phyloP scores from a whole-genome alignment of 2,888 invertebrate genomes.

The Drymonia ruficornis region DNA sequence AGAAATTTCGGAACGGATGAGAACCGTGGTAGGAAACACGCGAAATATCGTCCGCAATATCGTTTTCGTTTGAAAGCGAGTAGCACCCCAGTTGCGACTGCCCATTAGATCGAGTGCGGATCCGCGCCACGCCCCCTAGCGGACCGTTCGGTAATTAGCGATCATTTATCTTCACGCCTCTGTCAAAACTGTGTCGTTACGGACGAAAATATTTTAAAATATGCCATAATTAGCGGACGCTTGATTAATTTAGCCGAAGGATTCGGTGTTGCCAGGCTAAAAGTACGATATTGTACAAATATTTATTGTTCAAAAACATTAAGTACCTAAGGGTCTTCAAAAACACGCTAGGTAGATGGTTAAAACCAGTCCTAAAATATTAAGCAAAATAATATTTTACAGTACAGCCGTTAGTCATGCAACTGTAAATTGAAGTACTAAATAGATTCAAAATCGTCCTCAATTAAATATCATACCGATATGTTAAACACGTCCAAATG shows the following conservation, averaged over 20 bases:
- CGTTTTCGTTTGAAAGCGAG: too few species aligned
- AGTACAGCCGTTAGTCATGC: not conserved
- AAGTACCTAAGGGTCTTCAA: too few species aligned
- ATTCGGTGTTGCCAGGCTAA: conserved; percentile 28
- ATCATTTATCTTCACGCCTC: conserved; percentile 77
- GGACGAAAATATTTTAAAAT: conserved; percentile 73
- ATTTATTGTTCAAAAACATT: too few species aligned
- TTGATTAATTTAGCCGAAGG: conserved; percentile 69
- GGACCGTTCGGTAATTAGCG: conserved; percentile 66
- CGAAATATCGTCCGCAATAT: too few species aligned
- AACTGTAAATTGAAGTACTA: not conserved
- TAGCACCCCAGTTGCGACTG: conserved; percentile 35
- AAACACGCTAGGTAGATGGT: too few species aligned
- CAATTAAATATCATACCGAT: not conserved
- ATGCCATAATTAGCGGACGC: conserved; percentile 68
- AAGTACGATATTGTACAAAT: not conserved
- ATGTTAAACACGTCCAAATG: not conserved
- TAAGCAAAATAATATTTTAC: too few species aligned
- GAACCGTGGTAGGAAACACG: too few species aligned
- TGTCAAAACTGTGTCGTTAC: conserved; percentile 81
- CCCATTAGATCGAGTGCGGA: conserved; percentile 42
- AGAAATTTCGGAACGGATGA: too few species aligned
- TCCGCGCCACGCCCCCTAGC: conserved; percentile 51
- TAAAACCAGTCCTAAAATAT: too few species aligned
- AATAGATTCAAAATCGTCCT: conserved; percentile 3